These are phyloP conservation scores for Linnaemya vulpina DNA, from an alignment of 2,888 invertebrate species.

Conservation along the genomic window DNA sequence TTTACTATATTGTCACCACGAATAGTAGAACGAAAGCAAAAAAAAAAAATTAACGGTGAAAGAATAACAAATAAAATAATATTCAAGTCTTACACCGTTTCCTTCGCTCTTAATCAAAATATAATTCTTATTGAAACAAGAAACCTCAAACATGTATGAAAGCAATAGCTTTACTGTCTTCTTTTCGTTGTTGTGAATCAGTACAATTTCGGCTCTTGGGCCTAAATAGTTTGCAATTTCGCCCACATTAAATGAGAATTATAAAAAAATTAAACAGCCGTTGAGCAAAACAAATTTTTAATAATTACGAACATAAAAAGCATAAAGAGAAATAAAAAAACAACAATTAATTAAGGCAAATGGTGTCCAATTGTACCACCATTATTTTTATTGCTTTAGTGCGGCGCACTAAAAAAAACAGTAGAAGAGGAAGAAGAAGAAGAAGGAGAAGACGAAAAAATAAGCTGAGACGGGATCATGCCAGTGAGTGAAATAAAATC, in stretches of 20 bases:
- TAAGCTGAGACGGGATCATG: not conserved
- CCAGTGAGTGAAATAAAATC: not conserved
- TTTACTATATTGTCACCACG: slow-evolving; percentile 72
- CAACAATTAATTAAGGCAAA: slow-evolving; percentile 7
- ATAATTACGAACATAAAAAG: too few relatives aligned
- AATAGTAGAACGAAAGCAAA: slow-evolving; percentile 34
- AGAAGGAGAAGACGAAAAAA: not conserved
- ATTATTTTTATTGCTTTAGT: slow-evolving; percentile 52
- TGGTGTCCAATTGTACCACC: slow-evolving; percentile 25
- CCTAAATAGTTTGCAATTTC: too few relatives aligned
- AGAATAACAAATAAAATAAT: slow-evolving; percentile 27
- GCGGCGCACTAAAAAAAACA: slow-evolving; percentile 21
- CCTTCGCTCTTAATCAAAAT: not conserved
- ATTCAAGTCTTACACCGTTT: slow-evolving; percentile 34
- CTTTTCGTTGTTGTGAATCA: too few relatives aligned
- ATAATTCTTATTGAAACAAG: too few relatives aligned
- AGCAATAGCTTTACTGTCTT: too few relatives aligned
- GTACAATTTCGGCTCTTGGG: too few relatives aligned
- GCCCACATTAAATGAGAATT: too few relatives aligned
- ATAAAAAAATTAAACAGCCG: too few relatives aligned
- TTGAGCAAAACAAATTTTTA: too few relatives aligned
- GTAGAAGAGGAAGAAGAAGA: too few relatives aligned
- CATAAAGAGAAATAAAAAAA: too few relatives aligned
- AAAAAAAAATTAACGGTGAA: not conserved
- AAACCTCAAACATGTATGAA: too few relatives aligned